Conservation (phyloP, 1,140 invertebrate genomes). For the Holcopasites calliopsidis region DNA sequence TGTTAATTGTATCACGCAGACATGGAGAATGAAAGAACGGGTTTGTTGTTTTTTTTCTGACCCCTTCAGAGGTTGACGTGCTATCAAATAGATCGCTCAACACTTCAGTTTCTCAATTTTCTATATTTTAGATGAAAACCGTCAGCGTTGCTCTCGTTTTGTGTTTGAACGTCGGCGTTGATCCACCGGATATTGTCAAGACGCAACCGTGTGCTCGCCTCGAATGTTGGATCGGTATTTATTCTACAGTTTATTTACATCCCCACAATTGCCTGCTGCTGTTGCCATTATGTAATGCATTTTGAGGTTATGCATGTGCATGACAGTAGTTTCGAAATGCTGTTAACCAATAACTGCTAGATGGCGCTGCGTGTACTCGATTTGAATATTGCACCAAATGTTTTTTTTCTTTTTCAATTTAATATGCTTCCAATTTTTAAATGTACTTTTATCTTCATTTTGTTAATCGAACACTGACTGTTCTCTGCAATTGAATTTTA, state of each 20-base stretch:
- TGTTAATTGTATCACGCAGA: constrained; percentile 86
- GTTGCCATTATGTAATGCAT: constrained; percentile 57
- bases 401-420: too few relatives aligned
- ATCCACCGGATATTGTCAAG: constrained; percentile 98
- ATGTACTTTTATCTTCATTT: neutral
- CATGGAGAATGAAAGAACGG: constrained; percentile 95
- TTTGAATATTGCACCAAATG: neutral
- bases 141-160: constrained; percentile 99
- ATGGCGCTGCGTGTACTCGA: constrained; percentile 3
- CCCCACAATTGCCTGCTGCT: neutral
- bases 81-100: neutral
- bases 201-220: constrained; percentile 96
- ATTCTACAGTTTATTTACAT: constrained; percentile 50
- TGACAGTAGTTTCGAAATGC: constrained; percentile 23
- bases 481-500: too few relatives aligned
- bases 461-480: too few relatives aligned
- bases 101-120: constrained; percentile 11
- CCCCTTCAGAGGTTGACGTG: neutral
- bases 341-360: constrained; percentile 2
- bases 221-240: constrained; percentile 97
- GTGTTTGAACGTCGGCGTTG: constrained; percentile 99
- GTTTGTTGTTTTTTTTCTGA: constrained; percentile 78
- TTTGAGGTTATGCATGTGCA: constrained; percentile 58
- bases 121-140: constrained; percentile 92
- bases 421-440: too few relatives aligned